A percentile compares a stretch with the other conserved stretches of the same genome.
phyloP scores from a whole-genome alignment of 2,797 vertebrate species.

The Epinephelus malabaricus region DNA sequence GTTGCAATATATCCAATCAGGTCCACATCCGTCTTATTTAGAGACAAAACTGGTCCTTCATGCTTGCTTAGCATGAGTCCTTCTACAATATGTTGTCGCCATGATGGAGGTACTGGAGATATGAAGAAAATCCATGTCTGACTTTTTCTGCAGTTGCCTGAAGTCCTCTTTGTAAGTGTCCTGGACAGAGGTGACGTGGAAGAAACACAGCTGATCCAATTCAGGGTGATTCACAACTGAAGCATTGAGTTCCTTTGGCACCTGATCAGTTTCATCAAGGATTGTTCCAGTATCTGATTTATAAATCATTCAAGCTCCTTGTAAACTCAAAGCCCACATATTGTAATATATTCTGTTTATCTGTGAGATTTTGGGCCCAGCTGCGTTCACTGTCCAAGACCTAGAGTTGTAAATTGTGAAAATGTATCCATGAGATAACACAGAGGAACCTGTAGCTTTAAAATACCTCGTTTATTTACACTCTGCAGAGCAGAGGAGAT shows the following conservation, averaged over 20 bases:
- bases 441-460: slow-evolving; percentile 34
- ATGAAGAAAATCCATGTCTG: slow-evolving; percentile 10
- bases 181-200: slow-evolving; percentile 19
- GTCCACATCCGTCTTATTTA: background rate
- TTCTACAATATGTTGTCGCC: background rate
- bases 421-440: slow-evolving; percentile 5
- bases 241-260: slow-evolving; percentile 37
- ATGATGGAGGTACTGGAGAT: slow-evolving; percentile 6
- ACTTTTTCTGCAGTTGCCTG: background rate
- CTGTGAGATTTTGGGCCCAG: slow-evolving; percentile 9
- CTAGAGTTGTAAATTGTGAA: slow-evolving; percentile 11
- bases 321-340: slow-evolving; percentile 5
- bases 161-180: slow-evolving; percentile 35
- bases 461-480: slow-evolving; percentile 39
- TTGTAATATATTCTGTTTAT: background rate
- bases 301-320: slow-evolving; percentile 15
- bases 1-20: background rate
- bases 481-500: slow-evolving; percentile 29
- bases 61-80: background rate
- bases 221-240: background rate
- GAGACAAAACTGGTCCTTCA: background rate
- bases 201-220: slow-evolving; percentile 3
- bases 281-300: slow-evolving; percentile 12
- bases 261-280: slow-evolving; percentile 25
- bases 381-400: slow-evolving; percentile 9